phyloP scores from a whole-genome alignment of 2,797 vertebrate species.

The Rhynchotus rufescens region DNA sequence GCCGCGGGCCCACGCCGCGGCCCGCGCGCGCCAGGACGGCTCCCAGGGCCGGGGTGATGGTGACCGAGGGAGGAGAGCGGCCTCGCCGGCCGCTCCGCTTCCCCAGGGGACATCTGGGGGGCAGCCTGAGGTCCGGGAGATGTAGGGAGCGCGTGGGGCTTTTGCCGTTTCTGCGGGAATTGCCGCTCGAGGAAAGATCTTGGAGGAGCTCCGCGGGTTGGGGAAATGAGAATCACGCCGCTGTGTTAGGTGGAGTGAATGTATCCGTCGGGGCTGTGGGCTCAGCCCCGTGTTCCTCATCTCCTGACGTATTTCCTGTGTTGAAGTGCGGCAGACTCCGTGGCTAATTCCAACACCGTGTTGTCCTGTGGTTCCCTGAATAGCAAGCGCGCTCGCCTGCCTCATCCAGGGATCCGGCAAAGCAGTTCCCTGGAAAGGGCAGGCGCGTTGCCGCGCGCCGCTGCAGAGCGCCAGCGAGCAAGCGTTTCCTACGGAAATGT shows the following conservation, averaged over 20 bases:
- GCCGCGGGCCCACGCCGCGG: not conserved
- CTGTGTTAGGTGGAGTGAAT: rapidly evolving
- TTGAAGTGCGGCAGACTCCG: not conserved
- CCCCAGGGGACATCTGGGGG: rapidly evolving
- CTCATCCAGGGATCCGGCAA: not conserved
- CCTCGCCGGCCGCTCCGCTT: not conserved
- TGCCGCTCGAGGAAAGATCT: not conserved
- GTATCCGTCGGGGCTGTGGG: not conserved
- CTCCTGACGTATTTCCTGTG: not conserved
- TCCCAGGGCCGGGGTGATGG: not conserved
- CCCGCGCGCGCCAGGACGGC: too few relatives aligned
- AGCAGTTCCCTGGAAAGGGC: not conserved
- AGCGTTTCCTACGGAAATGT: not conserved
- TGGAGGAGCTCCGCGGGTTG: not conserved
- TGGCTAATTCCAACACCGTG: not conserved
- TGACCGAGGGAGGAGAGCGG: not conserved
- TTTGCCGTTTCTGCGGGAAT: not conserved
- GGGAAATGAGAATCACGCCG: not conserved
- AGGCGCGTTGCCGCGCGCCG: not conserved
- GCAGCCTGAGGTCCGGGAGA: rapidly evolving
- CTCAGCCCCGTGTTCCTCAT: not conserved
- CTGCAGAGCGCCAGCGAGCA: not conserved
- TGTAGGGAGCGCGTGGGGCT: not conserved
- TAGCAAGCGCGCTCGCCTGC: not conserved
- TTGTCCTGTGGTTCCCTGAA: not conserved